A percentile compares a stretch with the other conserved stretches of the same genome.
Evolutionary conservation across 2,113 vertebrate species (phyloP).

Genomic region (Thryonomys swinderianus): DNA sequence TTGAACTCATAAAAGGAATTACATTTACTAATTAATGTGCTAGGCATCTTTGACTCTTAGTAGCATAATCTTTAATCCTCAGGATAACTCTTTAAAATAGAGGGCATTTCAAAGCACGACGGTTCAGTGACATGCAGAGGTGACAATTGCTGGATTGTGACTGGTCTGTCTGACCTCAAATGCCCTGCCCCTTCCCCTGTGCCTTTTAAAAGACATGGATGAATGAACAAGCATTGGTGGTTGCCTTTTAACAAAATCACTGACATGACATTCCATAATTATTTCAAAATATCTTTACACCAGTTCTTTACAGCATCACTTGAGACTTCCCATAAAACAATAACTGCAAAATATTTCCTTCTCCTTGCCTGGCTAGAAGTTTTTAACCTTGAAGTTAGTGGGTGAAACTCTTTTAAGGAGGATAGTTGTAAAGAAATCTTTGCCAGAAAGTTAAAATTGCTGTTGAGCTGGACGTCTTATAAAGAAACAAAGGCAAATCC

Average conservation of each 20-base stretch:
- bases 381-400: conserved; percentile 5
- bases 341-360: neutral
- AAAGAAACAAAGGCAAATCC: neutral
- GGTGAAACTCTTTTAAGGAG: neutral
- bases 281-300: neutral
- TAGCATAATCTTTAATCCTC: neutral
- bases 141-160: neutral
- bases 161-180: neutral
- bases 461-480: neutral
- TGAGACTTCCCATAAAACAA: neutral
- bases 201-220: neutral
- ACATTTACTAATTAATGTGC: neutral
- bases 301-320: neutral
- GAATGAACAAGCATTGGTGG: neutral
- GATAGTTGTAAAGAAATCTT: neutral
- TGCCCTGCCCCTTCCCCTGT: neutral
- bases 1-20: neutral
- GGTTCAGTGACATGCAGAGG: neutral
- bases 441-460: neutral
- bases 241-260: neutral
- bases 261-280: neutral
- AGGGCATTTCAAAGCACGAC: neutral
- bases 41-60: neutral
- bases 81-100: neutral
- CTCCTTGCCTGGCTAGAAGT: neutral